These are phyloP conservation scores for Phortica magna DNA, from an alignment of 2,888 invertebrate species.

Conservation along the genomic window DNA sequence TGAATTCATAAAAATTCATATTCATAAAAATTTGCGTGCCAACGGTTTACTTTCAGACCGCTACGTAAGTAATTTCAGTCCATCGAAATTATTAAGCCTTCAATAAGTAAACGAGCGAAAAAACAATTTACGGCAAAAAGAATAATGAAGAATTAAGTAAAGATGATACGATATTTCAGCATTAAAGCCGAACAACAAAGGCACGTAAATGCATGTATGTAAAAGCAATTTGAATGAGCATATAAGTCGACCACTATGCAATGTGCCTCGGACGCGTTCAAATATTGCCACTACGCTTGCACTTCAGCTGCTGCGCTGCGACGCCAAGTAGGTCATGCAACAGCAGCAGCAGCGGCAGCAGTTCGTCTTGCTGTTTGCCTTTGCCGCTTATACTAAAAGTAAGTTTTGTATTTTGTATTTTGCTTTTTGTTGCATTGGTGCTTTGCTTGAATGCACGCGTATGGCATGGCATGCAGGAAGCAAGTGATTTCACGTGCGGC, in stretches of 20 bases:
- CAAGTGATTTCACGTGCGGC: background rate
- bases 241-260: background rate
- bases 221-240: background rate
- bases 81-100: too few relatives aligned
- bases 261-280: background rate
- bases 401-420: background rate
- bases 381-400: slow-evolving; percentile 30
- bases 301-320: background rate
- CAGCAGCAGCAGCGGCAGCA: slow-evolving; percentile 22
- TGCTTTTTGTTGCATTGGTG: background rate
- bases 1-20: too few relatives aligned
- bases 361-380: slow-evolving; percentile 49
- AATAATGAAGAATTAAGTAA: too few relatives aligned
- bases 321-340: background rate
- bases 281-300: background rate
- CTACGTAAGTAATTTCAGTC: too few relatives aligned
- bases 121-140: too few relatives aligned
- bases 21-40: too few relatives aligned
- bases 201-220: background rate
- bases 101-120: too few relatives aligned
- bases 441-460: background rate
- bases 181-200: background rate
- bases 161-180: too few relatives aligned
- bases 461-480: background rate
- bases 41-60: too few relatives aligned